phyloP scores from a whole-genome alignment of 1,140 invertebrate species.

The Pollicipes pollicipes region DNA sequence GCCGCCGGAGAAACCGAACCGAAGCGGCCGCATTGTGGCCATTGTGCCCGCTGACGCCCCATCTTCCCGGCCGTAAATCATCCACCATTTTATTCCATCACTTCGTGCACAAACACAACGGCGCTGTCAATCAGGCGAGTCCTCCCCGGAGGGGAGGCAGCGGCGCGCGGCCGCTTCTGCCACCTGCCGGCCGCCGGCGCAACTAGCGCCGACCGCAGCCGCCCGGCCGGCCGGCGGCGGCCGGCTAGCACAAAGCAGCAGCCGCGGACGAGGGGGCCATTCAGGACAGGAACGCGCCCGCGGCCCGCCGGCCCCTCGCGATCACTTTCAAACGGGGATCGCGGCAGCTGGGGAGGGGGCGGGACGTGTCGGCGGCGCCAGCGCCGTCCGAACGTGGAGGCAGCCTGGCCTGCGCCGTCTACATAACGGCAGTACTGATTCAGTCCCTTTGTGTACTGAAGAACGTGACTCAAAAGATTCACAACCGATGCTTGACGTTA shows the following conservation, averaged over 20 bases:
- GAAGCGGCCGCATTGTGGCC: no score
- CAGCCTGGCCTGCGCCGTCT: no score
- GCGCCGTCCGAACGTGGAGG: no score
- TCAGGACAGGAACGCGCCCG: not conserved
- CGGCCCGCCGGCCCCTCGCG: no score
- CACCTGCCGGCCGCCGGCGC: not conserved
- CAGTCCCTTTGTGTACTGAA: no score
- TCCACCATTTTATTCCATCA: constrained; percentile 2
- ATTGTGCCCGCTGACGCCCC: not conserved
- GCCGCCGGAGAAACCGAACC: no score
- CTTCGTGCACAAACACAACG: not conserved
- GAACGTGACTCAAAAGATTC: no score
- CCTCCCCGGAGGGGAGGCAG: not conserved
- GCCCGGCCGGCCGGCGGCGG: no score
- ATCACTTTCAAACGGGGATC: not conserved
- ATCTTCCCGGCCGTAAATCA: not conserved
- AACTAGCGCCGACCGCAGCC: not conserved
- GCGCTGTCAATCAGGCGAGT: not conserved
- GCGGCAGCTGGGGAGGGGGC: no score
- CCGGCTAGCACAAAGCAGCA: not conserved
- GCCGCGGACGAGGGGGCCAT: not conserved
- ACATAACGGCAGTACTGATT: no score
- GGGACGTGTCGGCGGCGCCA: not conserved
- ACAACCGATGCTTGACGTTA: no score
- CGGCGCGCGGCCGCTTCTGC: not conserved